A percentile compares a stretch with the other conserved stretches of the same genome.
These are phyloP conservation scores for Dryobates pubescens DNA, from an alignment of 2,797 vertebrate species.

Conservation along the genomic window DNA sequence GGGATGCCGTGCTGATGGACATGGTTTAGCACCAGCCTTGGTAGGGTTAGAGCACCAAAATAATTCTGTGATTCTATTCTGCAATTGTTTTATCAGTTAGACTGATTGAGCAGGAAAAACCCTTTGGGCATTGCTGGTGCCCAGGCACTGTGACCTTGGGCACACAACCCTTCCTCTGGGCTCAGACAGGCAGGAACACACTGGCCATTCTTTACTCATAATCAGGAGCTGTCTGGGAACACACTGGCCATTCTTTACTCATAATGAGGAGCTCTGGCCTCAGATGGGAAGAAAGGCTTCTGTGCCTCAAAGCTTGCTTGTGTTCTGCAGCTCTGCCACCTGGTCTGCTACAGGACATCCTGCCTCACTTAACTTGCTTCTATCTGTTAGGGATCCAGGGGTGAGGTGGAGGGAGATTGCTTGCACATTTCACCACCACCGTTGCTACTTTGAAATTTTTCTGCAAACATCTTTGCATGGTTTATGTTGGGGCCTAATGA, in stretches of 20 bases:
- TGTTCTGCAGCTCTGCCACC: background rate
- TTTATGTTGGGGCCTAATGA: background rate
- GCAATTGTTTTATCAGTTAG: background rate
- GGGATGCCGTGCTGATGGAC: too few species aligned
- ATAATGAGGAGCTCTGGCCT: background rate
- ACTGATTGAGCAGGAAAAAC: background rate
- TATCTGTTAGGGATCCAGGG: background rate
- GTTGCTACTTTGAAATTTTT: background rate
- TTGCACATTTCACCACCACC: background rate
- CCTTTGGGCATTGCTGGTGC: fast-evolving
- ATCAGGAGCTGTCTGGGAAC: background rate
- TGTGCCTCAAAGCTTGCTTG: background rate
- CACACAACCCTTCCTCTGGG: background rate
- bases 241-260: background rate
- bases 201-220: too few species aligned
- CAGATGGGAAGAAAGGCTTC: background rate
- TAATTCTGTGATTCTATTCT: too few species aligned
- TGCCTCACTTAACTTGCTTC: background rate
- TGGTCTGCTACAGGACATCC: background rate
- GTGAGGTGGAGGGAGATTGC: background rate
- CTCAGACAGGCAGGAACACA: background rate
- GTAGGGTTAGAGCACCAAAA: too few species aligned
- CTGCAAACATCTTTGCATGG: background rate
- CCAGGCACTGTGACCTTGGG: fast-evolving
- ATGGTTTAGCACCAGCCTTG: too few species aligned